Evolutionary conservation across 2,888 invertebrate genomes (phyloP).

Genomic region (Belgica antarctica): DNA sequence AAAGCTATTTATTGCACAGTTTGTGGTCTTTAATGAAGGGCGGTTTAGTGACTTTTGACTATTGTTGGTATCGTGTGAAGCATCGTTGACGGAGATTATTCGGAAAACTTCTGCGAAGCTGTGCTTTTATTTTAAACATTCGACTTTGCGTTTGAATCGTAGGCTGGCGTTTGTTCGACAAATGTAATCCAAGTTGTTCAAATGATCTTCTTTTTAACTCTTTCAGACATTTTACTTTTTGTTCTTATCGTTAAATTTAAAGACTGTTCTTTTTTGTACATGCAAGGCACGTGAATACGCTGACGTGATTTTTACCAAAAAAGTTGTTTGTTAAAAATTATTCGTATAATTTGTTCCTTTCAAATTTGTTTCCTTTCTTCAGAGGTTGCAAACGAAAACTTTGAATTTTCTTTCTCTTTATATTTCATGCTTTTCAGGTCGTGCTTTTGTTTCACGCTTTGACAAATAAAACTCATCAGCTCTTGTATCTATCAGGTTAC

Average conservation of each 20-base stretch:
- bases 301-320: conserved; percentile 43
- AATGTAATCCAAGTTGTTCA: background rate
- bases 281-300: conserved; percentile 45
- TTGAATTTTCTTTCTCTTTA: no score
- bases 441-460: background rate
- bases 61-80: no score
- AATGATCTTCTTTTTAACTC: background rate
- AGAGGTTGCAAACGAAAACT: background rate
- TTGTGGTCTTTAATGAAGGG: conserved; percentile 3
- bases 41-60: no score
- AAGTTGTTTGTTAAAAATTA: conserved; percentile 40
- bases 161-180: no score
- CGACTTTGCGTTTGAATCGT: no score
- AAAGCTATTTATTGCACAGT: conserved; percentile 13
- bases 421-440: no score
- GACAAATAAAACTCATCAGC: conserved; percentile 16
- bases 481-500: background rate
- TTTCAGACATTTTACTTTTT: background rate
- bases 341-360: conserved; percentile 19
- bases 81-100: no score
- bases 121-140: no score
- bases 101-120: no score
- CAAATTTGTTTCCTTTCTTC: no score
- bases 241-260: conserved; percentile 27
- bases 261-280: conserved; percentile 44